Conservation (phyloP, 2,888 invertebrate genomes). For the Hanleya hanleyi region DNA sequence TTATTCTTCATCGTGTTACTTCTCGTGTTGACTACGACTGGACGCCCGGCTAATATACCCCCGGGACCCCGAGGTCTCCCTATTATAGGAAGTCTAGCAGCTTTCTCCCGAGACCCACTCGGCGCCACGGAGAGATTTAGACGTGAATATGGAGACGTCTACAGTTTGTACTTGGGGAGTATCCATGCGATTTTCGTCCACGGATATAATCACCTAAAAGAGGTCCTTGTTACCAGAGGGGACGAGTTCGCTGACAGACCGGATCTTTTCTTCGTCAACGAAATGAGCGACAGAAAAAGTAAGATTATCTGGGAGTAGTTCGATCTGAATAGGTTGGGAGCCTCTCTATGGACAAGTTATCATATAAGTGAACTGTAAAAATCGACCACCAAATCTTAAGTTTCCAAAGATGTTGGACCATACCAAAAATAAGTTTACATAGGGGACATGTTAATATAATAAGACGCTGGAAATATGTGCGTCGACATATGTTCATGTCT, state of each 20-base stretch:
- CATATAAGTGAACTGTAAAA: too few species aligned
- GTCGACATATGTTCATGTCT: too few species aligned
- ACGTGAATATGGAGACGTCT: constrained; percentile 40
- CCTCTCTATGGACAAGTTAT: too few species aligned
- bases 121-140: not conserved
- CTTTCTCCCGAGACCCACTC: not conserved
- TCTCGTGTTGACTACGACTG: not conserved
- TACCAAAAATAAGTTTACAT: too few species aligned
- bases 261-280: too few species aligned
- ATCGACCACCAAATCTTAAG: too few species aligned
- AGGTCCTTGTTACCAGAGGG: constrained; percentile 36
- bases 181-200: constrained; percentile 35
- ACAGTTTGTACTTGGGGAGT: constrained; percentile 35
- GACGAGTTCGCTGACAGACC: constrained; percentile 39
- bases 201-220: constrained; percentile 35
- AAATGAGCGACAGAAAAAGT: too few species aligned
- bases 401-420: too few species aligned
- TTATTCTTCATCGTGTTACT: not conserved
- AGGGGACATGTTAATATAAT: too few species aligned
- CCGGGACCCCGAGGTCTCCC: not conserved
- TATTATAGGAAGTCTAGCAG: not conserved
- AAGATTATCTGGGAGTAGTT: too few species aligned
- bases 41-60: not conserved
- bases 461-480: too few species aligned
- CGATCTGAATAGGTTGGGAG: too few species aligned